phyloP scores from a whole-genome alignment of 35 echinoderm and acorn worm genomes.

The Holothuria glaberrima region DNA sequence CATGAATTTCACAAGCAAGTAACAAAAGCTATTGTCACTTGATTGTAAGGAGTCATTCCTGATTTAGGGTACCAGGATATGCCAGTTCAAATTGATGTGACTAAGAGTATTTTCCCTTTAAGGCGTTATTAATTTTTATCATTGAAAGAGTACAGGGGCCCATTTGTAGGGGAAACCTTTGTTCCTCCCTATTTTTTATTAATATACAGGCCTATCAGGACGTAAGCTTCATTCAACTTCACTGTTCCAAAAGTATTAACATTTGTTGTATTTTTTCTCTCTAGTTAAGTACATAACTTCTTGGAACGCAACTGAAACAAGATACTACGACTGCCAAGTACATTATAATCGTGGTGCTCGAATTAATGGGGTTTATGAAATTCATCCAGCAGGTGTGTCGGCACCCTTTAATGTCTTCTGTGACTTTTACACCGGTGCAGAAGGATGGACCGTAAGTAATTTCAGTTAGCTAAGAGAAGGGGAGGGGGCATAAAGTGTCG shows the following conservation, averaged over 20 bases:
- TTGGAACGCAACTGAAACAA: not conserved
- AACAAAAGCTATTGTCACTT: no score
- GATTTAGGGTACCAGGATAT: no score
- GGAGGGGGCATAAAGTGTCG: no score
- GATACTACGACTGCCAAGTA: constrained; percentile 3
- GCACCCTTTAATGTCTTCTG: not conserved
- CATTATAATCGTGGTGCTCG: not conserved
- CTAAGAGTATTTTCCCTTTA: no score
- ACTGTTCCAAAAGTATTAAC: not conserved
- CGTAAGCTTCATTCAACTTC: not conserved
- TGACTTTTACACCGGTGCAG: constrained; percentile 9
- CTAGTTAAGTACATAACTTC: not conserved
- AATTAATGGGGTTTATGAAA: not conserved
- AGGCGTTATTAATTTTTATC: no score
- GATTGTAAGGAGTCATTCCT: no score
- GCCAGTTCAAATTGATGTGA: no score
- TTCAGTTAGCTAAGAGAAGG: no score
- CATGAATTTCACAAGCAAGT: no score
- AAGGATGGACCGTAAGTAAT: constrained; percentile 18
- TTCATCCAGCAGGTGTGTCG: not conserved
- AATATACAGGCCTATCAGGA: not conserved
- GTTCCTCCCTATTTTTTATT: no score
- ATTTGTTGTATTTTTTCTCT: not conserved
- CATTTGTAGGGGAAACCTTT: no score
- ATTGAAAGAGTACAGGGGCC: no score